phyloP scores from a whole-genome alignment of 2,113 vertebrate genomes.

The Rhinichthys klamathensis region DNA sequence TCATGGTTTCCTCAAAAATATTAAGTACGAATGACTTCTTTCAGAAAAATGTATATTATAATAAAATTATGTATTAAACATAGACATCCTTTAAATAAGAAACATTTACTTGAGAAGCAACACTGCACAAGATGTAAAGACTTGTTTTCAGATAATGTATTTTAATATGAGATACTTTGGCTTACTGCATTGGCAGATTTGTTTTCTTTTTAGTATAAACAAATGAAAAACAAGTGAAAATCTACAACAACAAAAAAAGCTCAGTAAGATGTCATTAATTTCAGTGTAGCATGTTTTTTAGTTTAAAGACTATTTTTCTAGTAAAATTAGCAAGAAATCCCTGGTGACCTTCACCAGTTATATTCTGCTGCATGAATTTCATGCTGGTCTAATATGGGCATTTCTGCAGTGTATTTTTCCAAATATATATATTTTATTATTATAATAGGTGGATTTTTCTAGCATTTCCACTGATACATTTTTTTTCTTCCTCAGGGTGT shows the following conservation, averaged over 20 bases:
- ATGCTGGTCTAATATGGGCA: not conserved
- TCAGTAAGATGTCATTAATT: not conserved
- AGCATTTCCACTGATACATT: conserved; percentile 46
- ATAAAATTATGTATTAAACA: not conserved
- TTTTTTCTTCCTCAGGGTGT: conserved; percentile 83
- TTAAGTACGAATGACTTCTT: no score
- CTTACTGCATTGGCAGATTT: not conserved
- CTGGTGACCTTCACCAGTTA: not conserved
- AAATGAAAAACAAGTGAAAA: not conserved
- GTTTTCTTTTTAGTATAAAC: not conserved
- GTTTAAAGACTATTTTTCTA: not conserved
- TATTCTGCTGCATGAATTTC: not conserved
- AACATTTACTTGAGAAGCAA: not conserved
- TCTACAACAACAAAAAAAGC: not conserved
- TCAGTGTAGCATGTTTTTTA: not conserved
- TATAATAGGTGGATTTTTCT: not conserved
- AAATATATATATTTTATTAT: not conserved
- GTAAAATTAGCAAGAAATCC: not conserved
- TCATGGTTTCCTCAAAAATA: no score
- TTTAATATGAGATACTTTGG: not conserved
- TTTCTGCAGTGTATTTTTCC: not conserved
- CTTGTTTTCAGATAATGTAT: not conserved
- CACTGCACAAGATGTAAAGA: not conserved
- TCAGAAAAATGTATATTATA: not conserved
- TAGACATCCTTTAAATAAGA: not conserved